A percentile compares a stretch with the other conserved stretches of the same genome.
Evolutionary conservation across 2,113 vertebrate genomes (phyloP).

Genomic region (Patagioenas fasciata): DNA sequence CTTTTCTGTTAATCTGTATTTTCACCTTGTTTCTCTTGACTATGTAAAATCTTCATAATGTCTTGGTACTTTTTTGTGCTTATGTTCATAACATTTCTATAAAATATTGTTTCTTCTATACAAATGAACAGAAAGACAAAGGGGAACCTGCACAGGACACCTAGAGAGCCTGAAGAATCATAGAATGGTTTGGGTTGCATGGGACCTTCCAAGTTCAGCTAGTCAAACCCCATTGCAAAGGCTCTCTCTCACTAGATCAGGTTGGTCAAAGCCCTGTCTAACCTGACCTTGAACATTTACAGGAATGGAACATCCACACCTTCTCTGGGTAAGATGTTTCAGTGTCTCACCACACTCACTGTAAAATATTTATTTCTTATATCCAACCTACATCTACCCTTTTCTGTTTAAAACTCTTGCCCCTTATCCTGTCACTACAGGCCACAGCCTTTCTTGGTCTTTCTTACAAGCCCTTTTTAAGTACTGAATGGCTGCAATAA

Average conservation of each 20-base stretch:
- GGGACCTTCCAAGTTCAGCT: not conserved
- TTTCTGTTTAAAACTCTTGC: not conserved
- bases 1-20: not conserved
- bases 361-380: not conserved
- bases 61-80: not conserved
- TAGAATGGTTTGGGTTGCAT: not conserved
- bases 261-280: not conserved
- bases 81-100: not conserved
- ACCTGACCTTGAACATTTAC: not conserved
- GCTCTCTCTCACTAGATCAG: not conserved
- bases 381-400: not conserved
- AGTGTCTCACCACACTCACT: not conserved
- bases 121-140: not conserved
- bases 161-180: not conserved
- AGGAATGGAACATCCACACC: not conserved
- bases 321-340: not conserved
- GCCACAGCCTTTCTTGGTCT: not conserved
- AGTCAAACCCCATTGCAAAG: no score
- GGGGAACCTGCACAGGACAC: not conserved
- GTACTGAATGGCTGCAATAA: not conserved
- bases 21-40: not conserved
- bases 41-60: not conserved
- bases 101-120: not conserved
- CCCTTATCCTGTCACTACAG: not conserved
- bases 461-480: not conserved